A percentile compares a stretch with the other conserved stretches of the same genome.
These are phyloP conservation scores for Acyrthosiphon pisum DNA, from an alignment of 1,140 invertebrate genomes.

Conservation along the genomic window DNA sequence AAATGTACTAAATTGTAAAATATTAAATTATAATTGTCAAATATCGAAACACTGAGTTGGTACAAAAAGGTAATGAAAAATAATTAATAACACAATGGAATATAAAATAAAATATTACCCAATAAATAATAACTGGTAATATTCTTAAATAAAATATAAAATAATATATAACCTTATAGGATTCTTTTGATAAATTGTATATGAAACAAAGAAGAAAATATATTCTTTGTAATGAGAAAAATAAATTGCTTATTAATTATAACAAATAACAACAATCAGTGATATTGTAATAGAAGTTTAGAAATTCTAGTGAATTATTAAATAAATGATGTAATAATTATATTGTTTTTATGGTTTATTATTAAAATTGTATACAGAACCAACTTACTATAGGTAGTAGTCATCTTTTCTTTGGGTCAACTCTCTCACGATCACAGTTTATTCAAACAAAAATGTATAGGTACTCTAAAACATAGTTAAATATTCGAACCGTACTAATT, in stretches of 20 bases:
- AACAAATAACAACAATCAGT: background rate
- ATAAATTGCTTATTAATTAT: constrained; percentile 1
- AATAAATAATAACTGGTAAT: background rate
- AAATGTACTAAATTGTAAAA: too few species aligned
- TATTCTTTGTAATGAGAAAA: background rate
- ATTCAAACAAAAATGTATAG: background rate
- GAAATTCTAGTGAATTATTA: background rate
- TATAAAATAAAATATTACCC: background rate
- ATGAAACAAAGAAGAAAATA: background rate
- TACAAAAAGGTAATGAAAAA: background rate
- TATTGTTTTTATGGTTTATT: background rate
- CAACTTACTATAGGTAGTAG: background rate
- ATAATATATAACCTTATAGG: background rate
- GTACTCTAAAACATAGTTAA: background rate
- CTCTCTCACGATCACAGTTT: background rate
- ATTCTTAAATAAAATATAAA: constrained; percentile 15
- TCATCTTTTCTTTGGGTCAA: background rate
- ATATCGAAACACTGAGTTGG: background rate
- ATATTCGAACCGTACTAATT: background rate
- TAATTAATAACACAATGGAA: constrained; percentile 3
- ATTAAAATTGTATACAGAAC: background rate
- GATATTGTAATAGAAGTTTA: constrained; percentile 5
- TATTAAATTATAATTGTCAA: background rate
- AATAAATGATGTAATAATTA: background rate
- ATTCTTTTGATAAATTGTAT: background rate